These are phyloP conservation scores for Chelonia mydas DNA, from an alignment of 2,797 vertebrate genomes.

Conservation along the genomic window DNA sequence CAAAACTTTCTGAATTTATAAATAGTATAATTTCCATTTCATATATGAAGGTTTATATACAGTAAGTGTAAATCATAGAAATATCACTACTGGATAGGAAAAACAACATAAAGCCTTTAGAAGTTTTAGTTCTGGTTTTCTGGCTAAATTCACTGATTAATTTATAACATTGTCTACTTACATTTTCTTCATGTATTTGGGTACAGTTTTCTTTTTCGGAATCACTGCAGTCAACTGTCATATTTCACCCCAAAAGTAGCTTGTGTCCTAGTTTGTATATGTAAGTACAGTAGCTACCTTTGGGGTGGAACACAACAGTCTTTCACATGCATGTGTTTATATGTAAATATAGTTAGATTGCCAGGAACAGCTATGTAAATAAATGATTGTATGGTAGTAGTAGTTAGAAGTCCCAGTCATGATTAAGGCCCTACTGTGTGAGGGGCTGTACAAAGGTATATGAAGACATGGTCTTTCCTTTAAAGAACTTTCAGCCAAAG, in stretches of 20 bases:
- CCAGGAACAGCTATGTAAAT: neutral
- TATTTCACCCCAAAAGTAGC: neutral
- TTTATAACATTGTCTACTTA: neutral
- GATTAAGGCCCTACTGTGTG: neutral
- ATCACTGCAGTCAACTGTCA: neutral
- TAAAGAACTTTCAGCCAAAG: neutral
- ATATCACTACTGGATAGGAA: neutral
- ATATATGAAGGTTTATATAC: neutral
- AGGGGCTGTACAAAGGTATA: neutral
- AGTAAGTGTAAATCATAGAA: neutral
- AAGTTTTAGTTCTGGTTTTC: neutral
- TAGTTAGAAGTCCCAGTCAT: neutral
- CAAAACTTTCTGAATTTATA: neutral
- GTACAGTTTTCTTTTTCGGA: neutral
- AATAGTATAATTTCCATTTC: neutral
- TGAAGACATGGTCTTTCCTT: neutral
- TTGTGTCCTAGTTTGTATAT: neutral
- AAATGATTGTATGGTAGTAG: neutral
- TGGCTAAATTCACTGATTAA: neutral
- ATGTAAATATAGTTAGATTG: accelerated
- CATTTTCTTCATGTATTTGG: neutral
- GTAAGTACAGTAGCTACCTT: neutral
- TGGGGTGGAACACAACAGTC: neutral
- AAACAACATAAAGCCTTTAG: neutral
- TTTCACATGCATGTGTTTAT: neutral